A percentile compares a stretch with the other conserved stretches of the same genome.
phyloP scores from a whole-genome alignment of 2,113 vertebrate species.

The Alces alces region DNA sequence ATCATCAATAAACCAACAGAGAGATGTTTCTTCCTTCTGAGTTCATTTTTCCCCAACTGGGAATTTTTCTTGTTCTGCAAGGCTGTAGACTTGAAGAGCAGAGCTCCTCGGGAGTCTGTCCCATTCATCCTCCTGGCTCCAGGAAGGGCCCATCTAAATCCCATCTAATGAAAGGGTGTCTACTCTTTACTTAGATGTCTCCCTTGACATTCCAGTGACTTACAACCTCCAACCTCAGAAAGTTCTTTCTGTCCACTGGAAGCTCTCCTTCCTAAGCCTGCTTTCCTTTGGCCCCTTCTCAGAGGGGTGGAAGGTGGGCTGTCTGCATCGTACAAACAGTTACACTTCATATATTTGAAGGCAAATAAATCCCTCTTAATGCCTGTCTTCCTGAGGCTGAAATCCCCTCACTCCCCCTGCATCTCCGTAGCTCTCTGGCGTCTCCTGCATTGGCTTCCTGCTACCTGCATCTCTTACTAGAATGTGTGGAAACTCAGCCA shows the following conservation, averaged over 20 bases:
- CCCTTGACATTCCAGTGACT: conserved; percentile 40
- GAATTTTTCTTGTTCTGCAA: neutral
- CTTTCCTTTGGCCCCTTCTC: neutral
- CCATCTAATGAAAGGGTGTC: conserved; percentile 42
- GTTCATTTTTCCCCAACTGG: neutral
- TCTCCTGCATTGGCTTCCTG: neutral
- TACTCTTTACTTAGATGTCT: conserved; percentile 48
- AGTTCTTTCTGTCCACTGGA: conserved; percentile 21
- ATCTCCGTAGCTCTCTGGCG: neutral
- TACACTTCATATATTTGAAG: conserved; percentile 68
- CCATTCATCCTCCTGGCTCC: neutral
- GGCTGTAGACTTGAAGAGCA: neutral
- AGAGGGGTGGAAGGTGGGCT: neutral
- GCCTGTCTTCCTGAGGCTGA: conserved; percentile 55
- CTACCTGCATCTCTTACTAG: neutral
- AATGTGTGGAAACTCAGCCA: neutral
- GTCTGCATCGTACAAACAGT: neutral
- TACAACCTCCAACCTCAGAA: conserved; percentile 47
- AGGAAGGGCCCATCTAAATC: conserved; percentile 30
- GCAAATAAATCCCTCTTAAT: conserved; percentile 67
- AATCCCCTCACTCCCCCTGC: conserved; percentile 10
- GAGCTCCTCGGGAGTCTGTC: neutral
- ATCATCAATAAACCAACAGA: neutral
- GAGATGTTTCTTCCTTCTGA: neutral
- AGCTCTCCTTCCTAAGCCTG: conserved; percentile 1